phyloP scores from a whole-genome alignment of 2,888 invertebrate genomes.

The Rhingia rostrata region DNA sequence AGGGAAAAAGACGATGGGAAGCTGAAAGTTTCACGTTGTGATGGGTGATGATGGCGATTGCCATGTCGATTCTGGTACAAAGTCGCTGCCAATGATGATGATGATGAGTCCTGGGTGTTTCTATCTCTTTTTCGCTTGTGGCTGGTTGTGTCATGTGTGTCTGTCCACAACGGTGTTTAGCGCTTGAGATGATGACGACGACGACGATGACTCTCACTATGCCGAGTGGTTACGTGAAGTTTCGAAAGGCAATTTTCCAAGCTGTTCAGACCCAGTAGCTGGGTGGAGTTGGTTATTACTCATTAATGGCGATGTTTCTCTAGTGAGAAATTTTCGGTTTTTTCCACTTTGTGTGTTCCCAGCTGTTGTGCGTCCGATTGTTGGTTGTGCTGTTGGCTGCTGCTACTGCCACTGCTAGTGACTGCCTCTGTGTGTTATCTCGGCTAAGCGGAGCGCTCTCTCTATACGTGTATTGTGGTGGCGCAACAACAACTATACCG shows the following conservation, averaged over 20 bases:
- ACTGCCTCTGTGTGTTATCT: slow-evolving; percentile 49
- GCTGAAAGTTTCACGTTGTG: slow-evolving; percentile 50
- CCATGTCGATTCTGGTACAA: slow-evolving; percentile 62
- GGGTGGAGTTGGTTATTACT: slow-evolving; percentile 57
- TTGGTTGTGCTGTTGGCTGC: slow-evolving; percentile 14
- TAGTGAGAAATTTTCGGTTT: slow-evolving; percentile 42
- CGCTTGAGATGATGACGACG: slow-evolving; percentile 72
- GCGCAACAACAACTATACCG: slow-evolving; percentile 49
- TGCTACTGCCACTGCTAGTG: slow-evolving; percentile 6
- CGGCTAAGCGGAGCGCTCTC: slow-evolving; percentile 46
- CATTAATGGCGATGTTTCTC: slow-evolving; percentile 52
- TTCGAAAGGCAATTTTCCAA: slow-evolving; percentile 59
- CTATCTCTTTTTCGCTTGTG: slow-evolving; percentile 69
- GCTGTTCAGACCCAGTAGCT: slow-evolving; percentile 46
- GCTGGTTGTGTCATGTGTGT: slow-evolving; percentile 56
- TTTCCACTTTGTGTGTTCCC: slow-evolving; percentile 34
- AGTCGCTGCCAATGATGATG: slow-evolving; percentile 21
- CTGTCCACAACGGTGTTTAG: slow-evolving; percentile 66
- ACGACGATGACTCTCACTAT: slow-evolving; percentile 68
- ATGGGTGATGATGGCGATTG: slow-evolving; percentile 66
- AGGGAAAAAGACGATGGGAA: slow-evolving; percentile 47
- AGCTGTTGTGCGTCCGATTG: slow-evolving; percentile 48
- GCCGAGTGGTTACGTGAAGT: slow-evolving; percentile 66
- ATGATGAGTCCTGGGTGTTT: slow-evolving; percentile 74
- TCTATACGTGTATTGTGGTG: slow-evolving; percentile 28